phyloP scores from a whole-genome alignment of 2,797 vertebrate genomes.

The Eurystomus glaucurus region DNA sequence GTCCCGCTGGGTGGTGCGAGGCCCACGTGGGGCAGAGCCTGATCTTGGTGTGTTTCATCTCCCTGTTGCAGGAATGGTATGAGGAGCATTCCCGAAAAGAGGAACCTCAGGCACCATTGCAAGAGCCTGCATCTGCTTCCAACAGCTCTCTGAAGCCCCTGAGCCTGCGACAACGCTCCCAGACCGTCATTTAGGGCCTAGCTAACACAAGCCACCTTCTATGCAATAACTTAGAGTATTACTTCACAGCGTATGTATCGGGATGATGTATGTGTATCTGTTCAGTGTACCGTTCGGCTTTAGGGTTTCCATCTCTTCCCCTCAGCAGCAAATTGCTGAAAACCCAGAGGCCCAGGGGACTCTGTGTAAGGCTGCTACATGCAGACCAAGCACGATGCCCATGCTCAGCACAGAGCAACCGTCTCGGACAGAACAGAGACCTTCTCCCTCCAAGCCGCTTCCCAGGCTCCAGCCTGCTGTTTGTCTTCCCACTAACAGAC shows the following conservation, averaged over 20 bases:
- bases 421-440: background rate
- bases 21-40: background rate
- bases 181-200: constrained; percentile 81
- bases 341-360: background rate
- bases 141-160: constrained; percentile 61
- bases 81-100: constrained; percentile 90
- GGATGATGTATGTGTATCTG: constrained; percentile 20
- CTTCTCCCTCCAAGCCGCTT: background rate
- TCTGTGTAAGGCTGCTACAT: background rate
- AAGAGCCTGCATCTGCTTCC: constrained; percentile 59
- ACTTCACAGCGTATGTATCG: background rate
- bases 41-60: background rate
- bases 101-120: constrained; percentile 76
- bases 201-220: constrained; percentile 47
- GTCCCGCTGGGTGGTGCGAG: background rate
- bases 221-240: constrained; percentile 80
- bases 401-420: background rate
- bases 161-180: constrained; percentile 83
- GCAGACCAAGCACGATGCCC: background rate
- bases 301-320: constrained; percentile 10
- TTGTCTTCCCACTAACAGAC: background rate
- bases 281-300: background rate
- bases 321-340: background rate
- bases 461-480: background rate
- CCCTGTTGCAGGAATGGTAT: constrained; percentile 91